Percentiles rank a stretch among this genome's conserved stretches.
These are phyloP conservation scores for Popillia japonica DNA, from an alignment of 1,140 invertebrate genomes.

Conservation along the genomic window DNA sequence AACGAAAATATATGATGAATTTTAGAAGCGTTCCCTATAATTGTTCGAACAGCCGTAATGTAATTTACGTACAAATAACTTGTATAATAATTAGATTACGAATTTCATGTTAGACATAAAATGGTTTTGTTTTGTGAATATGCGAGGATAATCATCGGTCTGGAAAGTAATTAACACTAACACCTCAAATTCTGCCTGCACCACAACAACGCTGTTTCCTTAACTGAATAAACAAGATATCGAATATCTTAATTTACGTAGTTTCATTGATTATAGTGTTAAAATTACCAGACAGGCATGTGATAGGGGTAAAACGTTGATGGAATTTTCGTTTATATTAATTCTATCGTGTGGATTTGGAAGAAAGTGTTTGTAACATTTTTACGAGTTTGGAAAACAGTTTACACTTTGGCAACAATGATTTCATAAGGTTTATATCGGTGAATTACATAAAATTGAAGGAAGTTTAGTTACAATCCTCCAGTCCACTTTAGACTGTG, in stretches of 20 bases:
- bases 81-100: neutral
- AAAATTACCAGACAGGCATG: neutral
- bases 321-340: too few relatives aligned
- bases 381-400: too few relatives aligned
- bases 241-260: neutral
- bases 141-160: neutral
- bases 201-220: neutral
- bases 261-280: neutral
- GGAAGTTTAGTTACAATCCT: too few relatives aligned
- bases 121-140: neutral
- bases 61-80: constrained; percentile 17
- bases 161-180: neutral
- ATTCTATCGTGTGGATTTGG: too few relatives aligned
- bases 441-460: too few relatives aligned
- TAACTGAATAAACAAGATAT: constrained; percentile 15
- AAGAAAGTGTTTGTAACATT: too few relatives aligned
- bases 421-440: too few relatives aligned
- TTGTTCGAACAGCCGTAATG: neutral
- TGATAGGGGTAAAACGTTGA: constrained; percentile 34
- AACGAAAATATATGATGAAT: neutral
- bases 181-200: neutral
- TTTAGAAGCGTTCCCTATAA: neutral
- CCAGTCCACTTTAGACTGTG: too few relatives aligned
- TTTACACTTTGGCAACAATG: too few relatives aligned
- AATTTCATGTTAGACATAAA: neutral